Base-by-base conservation (phyloP, 2,113 vertebrate genomes). In the Coptodon rendalli region DNA sequence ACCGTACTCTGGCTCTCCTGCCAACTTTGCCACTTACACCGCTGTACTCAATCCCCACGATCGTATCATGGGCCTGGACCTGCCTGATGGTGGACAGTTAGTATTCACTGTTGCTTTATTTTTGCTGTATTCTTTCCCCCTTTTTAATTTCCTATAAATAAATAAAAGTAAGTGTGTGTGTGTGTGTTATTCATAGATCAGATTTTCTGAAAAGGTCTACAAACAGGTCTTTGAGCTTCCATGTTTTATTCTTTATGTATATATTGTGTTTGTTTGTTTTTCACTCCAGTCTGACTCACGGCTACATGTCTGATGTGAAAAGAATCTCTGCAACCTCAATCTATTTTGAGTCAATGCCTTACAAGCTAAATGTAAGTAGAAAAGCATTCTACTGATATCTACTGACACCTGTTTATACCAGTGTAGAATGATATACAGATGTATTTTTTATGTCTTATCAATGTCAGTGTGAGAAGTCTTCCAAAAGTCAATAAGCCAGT, bases 341-440 rank as follows among this genome's bases (percentile, higher is more conserved):
- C 95, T 99, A 98, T 96, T 99, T 99, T 6, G 98, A 99, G 93
- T 99, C 98, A 0, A 99, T 99, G 98, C 98, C 98, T 54, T 99
- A 99, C 95, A 99, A 99, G 84, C 96, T 99, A 10, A 97, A 98
- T 1, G 98, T 99, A 96, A 98, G 98, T 96, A 36, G 2, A 40
- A 24, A 80, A 7, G 13, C 29, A 17, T 24, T 24, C n/a, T 56
- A 12, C 22, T 56, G 6, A 22, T 34, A 61, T 34, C 29, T 61
- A 16, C 57, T 17, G 57, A 61, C 14, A 34, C 14, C 14, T 2
- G 16, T 31, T 61, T 34, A 61, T 31, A 31, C 13, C 57, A 31
- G 14, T 61, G 7, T 61, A 5, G 14, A 61, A 61, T 8, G 27
- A 17, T 17, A 17, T 9, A 9, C 6, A 2, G 45, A 48, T 31